phyloP scores from a whole-genome alignment of 1,140 invertebrate species.

The Heterodera schachtii region DNA sequence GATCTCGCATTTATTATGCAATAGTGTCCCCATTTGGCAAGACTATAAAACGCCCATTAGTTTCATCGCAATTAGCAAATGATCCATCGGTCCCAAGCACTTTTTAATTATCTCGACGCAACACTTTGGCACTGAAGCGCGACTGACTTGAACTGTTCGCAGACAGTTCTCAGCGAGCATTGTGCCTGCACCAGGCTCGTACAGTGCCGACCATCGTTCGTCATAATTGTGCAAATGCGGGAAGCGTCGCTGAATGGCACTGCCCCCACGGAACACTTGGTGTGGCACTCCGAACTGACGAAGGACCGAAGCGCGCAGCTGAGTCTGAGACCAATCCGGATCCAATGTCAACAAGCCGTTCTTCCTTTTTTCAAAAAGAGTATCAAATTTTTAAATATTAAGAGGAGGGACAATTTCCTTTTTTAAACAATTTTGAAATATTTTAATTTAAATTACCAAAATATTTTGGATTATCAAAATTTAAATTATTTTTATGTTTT shows the following conservation, averaged over 20 bases:
- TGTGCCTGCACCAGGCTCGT: slow-evolving; percentile 48
- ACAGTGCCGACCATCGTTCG: slow-evolving; percentile 42
- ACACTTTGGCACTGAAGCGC: background rate
- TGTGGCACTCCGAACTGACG: slow-evolving; percentile 30
- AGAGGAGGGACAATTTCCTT: too few species aligned
- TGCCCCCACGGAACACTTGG: slow-evolving; percentile 24
- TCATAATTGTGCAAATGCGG: slow-evolving; percentile 49
- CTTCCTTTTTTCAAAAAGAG: background rate
- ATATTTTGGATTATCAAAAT: too few species aligned
- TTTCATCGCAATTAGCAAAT: too few species aligned
- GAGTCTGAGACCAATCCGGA: slow-evolving; percentile 26
- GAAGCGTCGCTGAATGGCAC: slow-evolving; percentile 27
- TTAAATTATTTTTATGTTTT: too few species aligned
- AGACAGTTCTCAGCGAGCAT: slow-evolving; percentile 47
- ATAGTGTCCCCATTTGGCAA: too few species aligned
- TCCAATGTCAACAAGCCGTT: slow-evolving; percentile 54
- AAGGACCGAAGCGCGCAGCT: slow-evolving; percentile 35
- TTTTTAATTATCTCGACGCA: background rate
- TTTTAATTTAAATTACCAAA: too few species aligned
- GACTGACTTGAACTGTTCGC: slow-evolving; percentile 38
- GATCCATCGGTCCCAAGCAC: too few species aligned
- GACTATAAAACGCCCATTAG: too few species aligned
- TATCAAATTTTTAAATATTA: too few species aligned
- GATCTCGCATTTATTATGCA: too few species aligned
- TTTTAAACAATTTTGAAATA: too few species aligned